Evolutionary conservation across 1,140 invertebrate genomes (phyloP).

Genomic region (Temnothorax curvispinosus): DNA sequence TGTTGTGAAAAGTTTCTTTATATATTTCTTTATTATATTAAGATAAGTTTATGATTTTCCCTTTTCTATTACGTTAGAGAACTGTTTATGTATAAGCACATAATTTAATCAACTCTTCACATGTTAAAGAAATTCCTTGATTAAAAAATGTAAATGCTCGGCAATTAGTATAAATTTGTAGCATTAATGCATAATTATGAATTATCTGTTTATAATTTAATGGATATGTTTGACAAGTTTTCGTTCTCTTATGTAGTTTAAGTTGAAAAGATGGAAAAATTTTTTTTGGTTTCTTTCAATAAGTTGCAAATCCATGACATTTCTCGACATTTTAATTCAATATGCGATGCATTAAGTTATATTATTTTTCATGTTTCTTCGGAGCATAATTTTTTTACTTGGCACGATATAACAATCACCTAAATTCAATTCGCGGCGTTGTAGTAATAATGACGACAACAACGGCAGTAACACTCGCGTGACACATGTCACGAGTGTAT

Average conservation of each 20-base stretch:
- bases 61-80: not conserved
- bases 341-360: not conserved
- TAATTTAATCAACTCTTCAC: not conserved
- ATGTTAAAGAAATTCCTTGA: not conserved
- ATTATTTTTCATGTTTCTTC: not conserved
- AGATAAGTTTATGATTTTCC: not conserved
- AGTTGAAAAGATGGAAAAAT: not conserved
- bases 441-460: slow-evolving; percentile 60
- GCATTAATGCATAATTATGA: slow-evolving; percentile 5
- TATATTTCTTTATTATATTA: not conserved
- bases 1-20: not conserved
- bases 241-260: not conserved
- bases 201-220: not conserved
- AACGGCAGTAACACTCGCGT: slow-evolving; percentile 71
- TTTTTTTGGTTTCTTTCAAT: not conserved
- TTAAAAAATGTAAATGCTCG: not conserved
- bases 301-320: not conserved
- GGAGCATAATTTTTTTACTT: not conserved
- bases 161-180: not conserved
- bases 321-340: not conserved
- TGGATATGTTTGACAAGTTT: not conserved
- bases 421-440: slow-evolving; percentile 68
- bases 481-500: slow-evolving; percentile 75
- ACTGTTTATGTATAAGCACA: not conserved
- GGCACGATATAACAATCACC: slow-evolving; percentile 59